Base-by-base conservation (phyloP, 2,888 invertebrate species). In the Chironomus riparius region DNA sequence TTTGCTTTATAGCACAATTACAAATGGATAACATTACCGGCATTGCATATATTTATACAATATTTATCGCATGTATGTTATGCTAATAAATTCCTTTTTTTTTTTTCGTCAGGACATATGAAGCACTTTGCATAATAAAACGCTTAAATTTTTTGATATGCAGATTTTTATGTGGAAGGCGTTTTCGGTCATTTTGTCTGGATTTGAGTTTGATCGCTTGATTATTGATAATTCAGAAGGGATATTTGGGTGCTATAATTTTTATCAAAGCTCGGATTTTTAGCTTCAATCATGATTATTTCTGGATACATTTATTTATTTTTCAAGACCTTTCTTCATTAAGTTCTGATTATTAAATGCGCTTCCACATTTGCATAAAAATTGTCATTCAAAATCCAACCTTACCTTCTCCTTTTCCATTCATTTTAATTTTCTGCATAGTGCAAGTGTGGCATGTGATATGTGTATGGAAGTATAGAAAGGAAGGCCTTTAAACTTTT, bases 51-150 rank as follows among this genome's bases (percentile, higher is more conserved):
- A 38, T 56, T 22, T 24, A 13, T 65, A 65, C 10, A 65, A 65
- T 65, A 24, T 21, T 13, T 65, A 24, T 18, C 18, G 65, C 13
- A 65, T 24, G 24, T 21, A 24, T 68, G 68, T 24, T 15, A 18
- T 68, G 38, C 21, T 68, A 47, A 68, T 38, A 47, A 68, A 68
- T 48, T 47, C 38, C n/a, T n/a, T n/a, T 70, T 47, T 48, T 15
- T 28, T 22, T 73, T 73, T 73, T 28, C 24, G 47, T 7, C 62
- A 73, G 73, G 73, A 73, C 73, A 73, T 62, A 50, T 47, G 50
- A 28, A 73, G 22, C 73, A 73, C 73, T 73, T 73, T 73, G 73
- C 73, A 73, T 73, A 73, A 73, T 62, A 28, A 65, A 65, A 65
- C 24, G 18, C 18, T 50, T 50, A 50, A 50, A 13, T 50, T 50